phyloP scores from a whole-genome alignment of 2,113 vertebrate genomes.

The Penelope pileata region DNA sequence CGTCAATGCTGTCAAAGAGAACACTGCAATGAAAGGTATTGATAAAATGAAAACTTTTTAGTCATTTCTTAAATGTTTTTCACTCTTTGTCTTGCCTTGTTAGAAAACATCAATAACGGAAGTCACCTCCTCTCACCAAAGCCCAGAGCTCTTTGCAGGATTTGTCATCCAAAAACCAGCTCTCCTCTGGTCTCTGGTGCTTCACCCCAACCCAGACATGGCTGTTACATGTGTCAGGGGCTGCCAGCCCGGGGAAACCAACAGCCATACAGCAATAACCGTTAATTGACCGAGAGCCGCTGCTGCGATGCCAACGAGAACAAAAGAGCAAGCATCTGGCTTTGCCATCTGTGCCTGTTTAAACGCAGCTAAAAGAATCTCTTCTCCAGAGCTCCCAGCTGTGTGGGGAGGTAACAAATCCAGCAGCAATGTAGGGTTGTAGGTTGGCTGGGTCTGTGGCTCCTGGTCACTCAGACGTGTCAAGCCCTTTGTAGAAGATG shows the following conservation, averaged over 20 bases:
- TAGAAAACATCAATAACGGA: background rate
- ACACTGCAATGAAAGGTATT: background rate
- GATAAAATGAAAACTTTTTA: background rate
- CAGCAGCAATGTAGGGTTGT: accelerated
- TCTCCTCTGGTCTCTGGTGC: background rate
- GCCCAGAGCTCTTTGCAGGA: background rate
- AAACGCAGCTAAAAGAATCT: background rate
- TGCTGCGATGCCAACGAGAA: background rate
- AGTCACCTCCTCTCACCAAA: background rate
- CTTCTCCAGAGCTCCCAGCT: background rate
- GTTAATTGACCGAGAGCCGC: background rate
- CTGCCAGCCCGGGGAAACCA: background rate
- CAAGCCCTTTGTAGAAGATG: accelerated
- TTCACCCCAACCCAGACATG: background rate
- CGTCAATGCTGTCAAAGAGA: background rate
- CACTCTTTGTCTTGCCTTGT: background rate
- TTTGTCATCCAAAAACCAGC: background rate
- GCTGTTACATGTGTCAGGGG: background rate
- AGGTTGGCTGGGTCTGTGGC: background rate
- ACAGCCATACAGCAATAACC: background rate
- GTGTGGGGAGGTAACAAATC: background rate
- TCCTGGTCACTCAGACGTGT: background rate
- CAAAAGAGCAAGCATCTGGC: conserved; percentile 10
- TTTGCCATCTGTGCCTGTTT: background rate
- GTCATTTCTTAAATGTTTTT: background rate